A percentile compares a stretch with the other conserved stretches of the same genome.
Evolutionary conservation across 2,113 vertebrate genomes (phyloP).

Genomic region (Atrichornis clamosus): DNA sequence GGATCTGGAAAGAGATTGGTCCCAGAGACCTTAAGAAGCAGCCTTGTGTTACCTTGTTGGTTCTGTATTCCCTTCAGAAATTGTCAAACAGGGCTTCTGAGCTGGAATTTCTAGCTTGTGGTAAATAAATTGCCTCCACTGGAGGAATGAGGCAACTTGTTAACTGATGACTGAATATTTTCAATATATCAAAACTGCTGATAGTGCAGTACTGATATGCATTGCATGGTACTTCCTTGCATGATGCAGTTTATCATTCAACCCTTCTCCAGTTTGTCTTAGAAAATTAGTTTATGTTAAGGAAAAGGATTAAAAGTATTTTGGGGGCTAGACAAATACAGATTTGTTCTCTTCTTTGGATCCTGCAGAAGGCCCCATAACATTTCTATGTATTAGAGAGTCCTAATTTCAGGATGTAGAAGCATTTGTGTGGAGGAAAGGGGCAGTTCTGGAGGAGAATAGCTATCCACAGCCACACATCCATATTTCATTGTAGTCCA

Average conservation of each 20-base stretch:
- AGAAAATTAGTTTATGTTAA: not conserved
- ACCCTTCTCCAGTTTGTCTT: not conserved
- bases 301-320: not conserved
- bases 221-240: not conserved
- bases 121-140: not conserved
- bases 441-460: not conserved
- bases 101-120: not conserved
- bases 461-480: not conserved
- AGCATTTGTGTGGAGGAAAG: not conserved
- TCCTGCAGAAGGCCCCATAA: not conserved
- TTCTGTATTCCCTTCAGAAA: not conserved
- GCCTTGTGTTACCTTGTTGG: not conserved
- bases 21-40: not conserved
- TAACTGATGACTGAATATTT: not conserved
- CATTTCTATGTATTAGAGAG: not conserved
- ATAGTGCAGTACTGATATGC: not conserved
- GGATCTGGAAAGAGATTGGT: not conserved
- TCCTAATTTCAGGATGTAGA: not conserved
- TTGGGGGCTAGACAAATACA: not conserved
- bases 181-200: not conserved
- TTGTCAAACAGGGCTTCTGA: not conserved
- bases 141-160: not conserved
- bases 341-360: not conserved
- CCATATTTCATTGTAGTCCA: not conserved
- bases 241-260: not conserved